A percentile compares a stretch with the other conserved stretches of the same genome.
phyloP scores from a whole-genome alignment of 2,888 invertebrate species.

The Nesidiocoris tenuis region DNA sequence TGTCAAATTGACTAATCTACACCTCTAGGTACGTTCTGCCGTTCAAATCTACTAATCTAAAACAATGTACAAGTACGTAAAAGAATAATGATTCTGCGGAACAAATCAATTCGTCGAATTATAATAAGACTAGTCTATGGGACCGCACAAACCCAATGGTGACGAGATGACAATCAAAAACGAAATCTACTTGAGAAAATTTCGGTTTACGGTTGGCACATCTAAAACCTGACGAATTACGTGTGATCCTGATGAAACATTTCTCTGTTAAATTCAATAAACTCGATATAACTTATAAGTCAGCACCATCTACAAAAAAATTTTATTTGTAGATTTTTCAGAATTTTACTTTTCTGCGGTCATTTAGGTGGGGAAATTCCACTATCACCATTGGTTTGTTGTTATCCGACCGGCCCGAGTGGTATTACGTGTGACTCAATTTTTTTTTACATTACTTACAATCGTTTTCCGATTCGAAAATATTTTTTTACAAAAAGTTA shows the following conservation, averaged over 20 bases:
- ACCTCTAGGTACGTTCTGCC: slow-evolving; percentile 27
- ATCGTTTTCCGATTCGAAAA: slow-evolving; percentile 6
- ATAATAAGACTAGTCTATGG: slow-evolving; percentile 34
- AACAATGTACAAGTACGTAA: slow-evolving; percentile 30
- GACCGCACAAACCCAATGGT: not conserved
- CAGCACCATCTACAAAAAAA: too few species aligned
- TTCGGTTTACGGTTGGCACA: too few species aligned
- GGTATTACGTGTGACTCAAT: not conserved
- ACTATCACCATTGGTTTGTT: not conserved
- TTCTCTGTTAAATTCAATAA: too few species aligned
- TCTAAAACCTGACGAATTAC: too few species aligned
- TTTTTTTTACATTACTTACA: slow-evolving; percentile 30
- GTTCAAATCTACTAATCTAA: slow-evolving; percentile 25
- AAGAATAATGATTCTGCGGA: slow-evolving; percentile 18
- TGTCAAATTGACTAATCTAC: slow-evolving; percentile 43
- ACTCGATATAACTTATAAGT: too few species aligned
- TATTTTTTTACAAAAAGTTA: slow-evolving; percentile 16
- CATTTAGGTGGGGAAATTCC: too few species aligned
- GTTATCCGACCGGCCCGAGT: not conserved
- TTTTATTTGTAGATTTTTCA: too few species aligned
- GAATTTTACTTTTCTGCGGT: too few species aligned
- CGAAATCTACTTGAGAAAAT: too few species aligned
- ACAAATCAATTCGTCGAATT: slow-evolving; percentile 14
- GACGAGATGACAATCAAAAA: too few species aligned
- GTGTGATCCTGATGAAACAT: too few species aligned